phyloP scores from a whole-genome alignment of 2,113 vertebrate species.

The Megatriorchis doriae region DNA sequence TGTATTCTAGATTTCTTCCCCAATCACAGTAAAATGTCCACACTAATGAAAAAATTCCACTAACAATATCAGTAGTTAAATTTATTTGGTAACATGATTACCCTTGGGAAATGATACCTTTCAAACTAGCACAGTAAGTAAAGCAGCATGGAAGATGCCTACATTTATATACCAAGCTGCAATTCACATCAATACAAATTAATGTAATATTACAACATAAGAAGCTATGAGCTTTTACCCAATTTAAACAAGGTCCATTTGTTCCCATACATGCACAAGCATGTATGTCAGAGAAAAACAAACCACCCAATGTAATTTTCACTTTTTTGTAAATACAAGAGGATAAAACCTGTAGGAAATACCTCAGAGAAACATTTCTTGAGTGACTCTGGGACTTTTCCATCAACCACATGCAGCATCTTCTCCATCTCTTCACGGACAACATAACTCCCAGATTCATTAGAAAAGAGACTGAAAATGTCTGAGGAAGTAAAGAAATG shows the following conservation, averaged over 20 bases:
- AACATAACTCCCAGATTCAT: slow-evolving; percentile 90
- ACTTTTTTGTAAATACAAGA: background rate
- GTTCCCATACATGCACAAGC: background rate
- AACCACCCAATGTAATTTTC: background rate
- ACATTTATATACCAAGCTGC: background rate
- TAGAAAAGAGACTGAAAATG: slow-evolving; percentile 97
- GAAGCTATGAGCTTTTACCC: background rate
- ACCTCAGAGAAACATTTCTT: slow-evolving; percentile 95
- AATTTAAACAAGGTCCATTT: background rate
- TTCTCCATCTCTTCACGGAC: slow-evolving; percentile 94
- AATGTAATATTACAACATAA: background rate
- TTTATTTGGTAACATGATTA: background rate
- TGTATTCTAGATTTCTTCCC: background rate
- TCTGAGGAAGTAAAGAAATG: slow-evolving; percentile 70
- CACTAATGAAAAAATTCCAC: background rate
- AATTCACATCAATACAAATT: background rate
- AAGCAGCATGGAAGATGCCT: background rate
- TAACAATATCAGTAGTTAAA: background rate
- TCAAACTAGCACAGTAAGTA: background rate
- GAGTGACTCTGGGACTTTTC: slow-evolving; percentile 88
- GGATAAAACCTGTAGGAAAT: background rate
- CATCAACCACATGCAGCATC: slow-evolving; percentile 90
- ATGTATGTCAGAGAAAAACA: background rate
- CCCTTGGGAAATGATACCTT: background rate
- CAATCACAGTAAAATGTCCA: background rate